Evolutionary conservation across 2,888 invertebrate genomes (phyloP).

Genomic region (Plagiodera versicolora): DNA sequence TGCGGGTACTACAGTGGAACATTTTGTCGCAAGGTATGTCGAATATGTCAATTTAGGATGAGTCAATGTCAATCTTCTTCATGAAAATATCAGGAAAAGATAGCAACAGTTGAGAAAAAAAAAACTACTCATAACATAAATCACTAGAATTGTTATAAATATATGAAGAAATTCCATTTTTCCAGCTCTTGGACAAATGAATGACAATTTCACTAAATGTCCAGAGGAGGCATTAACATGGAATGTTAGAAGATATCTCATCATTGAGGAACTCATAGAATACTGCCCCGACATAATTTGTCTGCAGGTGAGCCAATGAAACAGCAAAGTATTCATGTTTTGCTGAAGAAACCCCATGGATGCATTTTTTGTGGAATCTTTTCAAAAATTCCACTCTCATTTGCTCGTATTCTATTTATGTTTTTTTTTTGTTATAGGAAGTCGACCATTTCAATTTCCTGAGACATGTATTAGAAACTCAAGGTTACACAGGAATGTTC

Average conservation of each 20-base stretch:
- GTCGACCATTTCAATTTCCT: constrained; percentile 76
- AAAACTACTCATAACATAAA: too few relatives aligned
- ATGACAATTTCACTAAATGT: constrained; percentile 72
- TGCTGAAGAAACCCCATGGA: too few relatives aligned
- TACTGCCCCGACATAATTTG: constrained; percentile 72
- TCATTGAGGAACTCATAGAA: constrained; percentile 71
- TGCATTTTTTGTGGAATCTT: too few relatives aligned
- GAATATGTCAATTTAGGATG: constrained; percentile 6
- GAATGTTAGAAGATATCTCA: constrained; percentile 66
- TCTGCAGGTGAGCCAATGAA: constrained; percentile 60
- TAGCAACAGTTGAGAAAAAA: too few relatives aligned
- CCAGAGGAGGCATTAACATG: constrained; percentile 71
- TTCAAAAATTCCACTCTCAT: too few relatives aligned
- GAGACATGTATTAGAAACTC: constrained; percentile 61
- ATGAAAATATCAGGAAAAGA: too few relatives aligned
- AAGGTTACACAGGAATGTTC: constrained; percentile 71
- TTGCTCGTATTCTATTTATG: too few relatives aligned
- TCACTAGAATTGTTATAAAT: too few relatives aligned
- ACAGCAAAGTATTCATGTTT: background rate
- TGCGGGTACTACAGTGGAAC: constrained; percentile 72
- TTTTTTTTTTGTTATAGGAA: constrained; percentile 57
- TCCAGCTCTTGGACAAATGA: constrained; percentile 68
- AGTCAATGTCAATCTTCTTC: too few relatives aligned
- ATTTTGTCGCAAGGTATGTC: constrained; percentile 67
- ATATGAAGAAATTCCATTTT: constrained; percentile 23